Conservation (phyloP, 2,797 vertebrate genomes). For the Holocentrus rufus region DNA sequence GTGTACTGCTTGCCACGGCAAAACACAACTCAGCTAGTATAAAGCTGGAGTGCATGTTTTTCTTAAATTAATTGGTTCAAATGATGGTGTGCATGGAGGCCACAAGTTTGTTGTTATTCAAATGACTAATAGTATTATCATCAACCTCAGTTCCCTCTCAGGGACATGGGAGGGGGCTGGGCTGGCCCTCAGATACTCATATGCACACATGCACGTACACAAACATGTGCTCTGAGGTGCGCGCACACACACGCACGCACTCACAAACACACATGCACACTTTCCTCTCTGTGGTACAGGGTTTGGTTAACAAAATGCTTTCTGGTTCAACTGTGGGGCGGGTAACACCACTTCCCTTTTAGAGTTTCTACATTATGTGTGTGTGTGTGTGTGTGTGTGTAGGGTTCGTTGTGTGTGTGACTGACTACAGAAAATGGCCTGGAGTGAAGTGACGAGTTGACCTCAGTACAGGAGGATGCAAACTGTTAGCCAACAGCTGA, state of each 20-base stretch:
- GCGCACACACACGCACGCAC: slow-evolving; percentile 3
- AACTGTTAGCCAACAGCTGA: not conserved
- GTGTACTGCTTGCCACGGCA: not conserved
- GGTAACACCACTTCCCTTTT: slow-evolving; percentile 22
- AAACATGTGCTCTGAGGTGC: not conserved
- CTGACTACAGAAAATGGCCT: not conserved
- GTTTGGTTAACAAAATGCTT: slow-evolving; percentile 1
- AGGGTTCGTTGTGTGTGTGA: not conserved
- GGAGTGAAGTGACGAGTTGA: not conserved
- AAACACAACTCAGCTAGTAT: not conserved
- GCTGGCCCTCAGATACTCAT: not conserved
- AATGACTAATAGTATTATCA: not conserved
- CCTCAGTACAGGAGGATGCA: not conserved
- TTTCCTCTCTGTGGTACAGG: not conserved
- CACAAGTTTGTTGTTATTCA: not conserved
- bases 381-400: not conserved
- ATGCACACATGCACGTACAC: slow-evolving; percentile 2
- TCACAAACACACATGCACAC: not conserved
- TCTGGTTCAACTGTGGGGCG: slow-evolving; percentile 6
- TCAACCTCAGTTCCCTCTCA: not conserved
- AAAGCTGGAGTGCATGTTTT: not conserved
- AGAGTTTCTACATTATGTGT: not conserved
- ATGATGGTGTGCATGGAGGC: not conserved
- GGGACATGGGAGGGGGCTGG: slow-evolving; percentile 1
- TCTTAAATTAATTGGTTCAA: not conserved